These are phyloP conservation scores for Paedocypris sp. DNA, from an alignment of 2,113 vertebrate genomes.

Conservation along the genomic window DNA sequence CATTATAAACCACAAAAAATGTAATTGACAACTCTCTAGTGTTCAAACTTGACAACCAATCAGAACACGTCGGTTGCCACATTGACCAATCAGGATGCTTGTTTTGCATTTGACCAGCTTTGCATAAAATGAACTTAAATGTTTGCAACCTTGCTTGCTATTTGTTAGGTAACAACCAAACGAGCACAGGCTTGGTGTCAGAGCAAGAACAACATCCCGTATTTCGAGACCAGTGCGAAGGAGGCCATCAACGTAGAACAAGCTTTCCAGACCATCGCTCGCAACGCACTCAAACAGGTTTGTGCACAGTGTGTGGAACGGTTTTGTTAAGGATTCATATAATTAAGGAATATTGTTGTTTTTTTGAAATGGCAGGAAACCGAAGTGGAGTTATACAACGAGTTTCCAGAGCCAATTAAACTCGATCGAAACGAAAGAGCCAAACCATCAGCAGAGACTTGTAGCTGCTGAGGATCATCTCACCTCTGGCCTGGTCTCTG, in stretches of 20 bases:
- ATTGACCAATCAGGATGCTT: too few relatives aligned
- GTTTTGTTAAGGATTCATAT: neutral
- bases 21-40: too few relatives aligned
- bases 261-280: slow-evolving; percentile 97
- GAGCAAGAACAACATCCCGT: slow-evolving; percentile 99
- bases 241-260: slow-evolving; percentile 98
- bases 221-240: slow-evolving; percentile 98
- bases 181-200: slow-evolving; percentile 96
- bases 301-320: neutral
- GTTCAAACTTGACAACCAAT: too few relatives aligned
- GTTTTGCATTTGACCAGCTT: too few relatives aligned
- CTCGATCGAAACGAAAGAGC: slow-evolving; percentile 89
- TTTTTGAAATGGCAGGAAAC: slow-evolving; percentile 68
- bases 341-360: too few relatives aligned
- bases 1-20: too few relatives aligned
- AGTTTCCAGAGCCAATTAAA: slow-evolving; percentile 97
- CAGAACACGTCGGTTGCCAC: too few relatives aligned
- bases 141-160: too few relatives aligned
- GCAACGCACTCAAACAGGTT: slow-evolving; percentile 98
- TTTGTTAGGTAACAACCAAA: slow-evolving; percentile 97
- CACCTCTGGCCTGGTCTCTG: slow-evolving; percentile 66
- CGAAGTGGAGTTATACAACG: slow-evolving; percentile 96
- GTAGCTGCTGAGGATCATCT: slow-evolving; percentile 95
- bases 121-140: too few relatives aligned
- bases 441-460: slow-evolving; percentile 79